These are phyloP conservation scores for Rallus limicola DNA, from an alignment of 2,113 vertebrate genomes.

Conservation along the genomic window DNA sequence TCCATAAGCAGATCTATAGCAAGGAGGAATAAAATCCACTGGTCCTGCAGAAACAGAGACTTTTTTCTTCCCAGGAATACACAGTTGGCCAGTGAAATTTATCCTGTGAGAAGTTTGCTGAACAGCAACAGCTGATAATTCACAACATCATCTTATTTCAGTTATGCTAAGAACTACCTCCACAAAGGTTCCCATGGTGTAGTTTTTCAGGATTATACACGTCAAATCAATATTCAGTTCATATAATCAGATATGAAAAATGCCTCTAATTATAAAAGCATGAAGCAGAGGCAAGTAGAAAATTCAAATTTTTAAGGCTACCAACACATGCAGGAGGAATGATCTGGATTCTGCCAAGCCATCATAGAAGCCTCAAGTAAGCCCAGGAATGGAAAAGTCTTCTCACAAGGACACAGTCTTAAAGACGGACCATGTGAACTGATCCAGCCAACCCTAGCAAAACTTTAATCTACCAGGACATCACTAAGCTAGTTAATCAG, in stretches of 20 bases:
- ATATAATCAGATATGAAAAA: neutral
- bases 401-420: neutral
- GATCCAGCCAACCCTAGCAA: neutral
- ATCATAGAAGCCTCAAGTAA: neutral
- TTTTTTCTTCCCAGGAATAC: neutral
- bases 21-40: neutral
- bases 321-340: neutral
- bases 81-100: neutral
- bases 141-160: neutral
- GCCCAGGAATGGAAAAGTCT: neutral
- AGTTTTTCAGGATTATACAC: neutral
- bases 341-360: neutral
- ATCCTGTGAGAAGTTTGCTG: neutral
- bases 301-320: neutral
- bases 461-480: neutral
- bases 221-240: neutral
- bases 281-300: neutral
- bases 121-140: neutral
- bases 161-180: neutral
- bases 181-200: neutral
- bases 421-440: neutral
- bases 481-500: neutral
- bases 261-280: neutral
- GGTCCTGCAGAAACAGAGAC: neutral
- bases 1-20: neutral